Base-by-base conservation (phyloP, 2,888 invertebrate species). In the Acanthosepion pharaonis region DNA sequence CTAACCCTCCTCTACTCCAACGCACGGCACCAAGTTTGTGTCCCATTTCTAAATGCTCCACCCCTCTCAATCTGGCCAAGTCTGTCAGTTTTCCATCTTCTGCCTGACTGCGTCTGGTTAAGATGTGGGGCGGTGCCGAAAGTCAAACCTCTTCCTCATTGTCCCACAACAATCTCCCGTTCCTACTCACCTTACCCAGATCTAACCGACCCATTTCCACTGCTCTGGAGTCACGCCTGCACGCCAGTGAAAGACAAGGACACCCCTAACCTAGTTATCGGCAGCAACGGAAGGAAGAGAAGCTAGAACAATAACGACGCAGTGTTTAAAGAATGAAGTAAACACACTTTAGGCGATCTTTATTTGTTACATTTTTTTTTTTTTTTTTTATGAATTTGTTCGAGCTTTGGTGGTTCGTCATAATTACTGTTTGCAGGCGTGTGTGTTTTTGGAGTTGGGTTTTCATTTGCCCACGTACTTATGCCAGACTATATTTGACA, bases 21-120 rank as follows among this genome's bases (percentile, higher is more conserved):
- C 28, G 25, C 28, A 9, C 78, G 15, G 9, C 8, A 78, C 9
- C 78, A 8, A n/a, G 15, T 5, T n/a, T 18, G 78, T 78, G 33
- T 18, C 11, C 15, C n/a, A 33, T 78, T n/a, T n/a, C n/a, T 15
- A n/a, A 78, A 78, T 15, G 78, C 78, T 5, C 78, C 78, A n/a
- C n/a, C 78, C 25, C 78, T 15, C 78, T n/a, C n/a, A 59, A 5
- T 78, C n/a, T 78, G n/a, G 78, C 78, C 33, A 78, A n/a, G 78
- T 78, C 78, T 78, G 78, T 78, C 78, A 78, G 78, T 78, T 78
- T 78, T 78, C n/a, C n/a, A 78, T 78, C 78, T 78, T 78, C 78
- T n/a, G 78, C 78, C 78, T 11, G 78, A 33, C 5, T 78, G n/a
- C n/a, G n/a, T 78, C 11, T 23, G 78, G 78, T n/a, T 78, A 78